A percentile compares a stretch with the other conserved stretches of the same genome.
phyloP scores from a whole-genome alignment of 1,140 invertebrate species.

The Drosophila kurseongensis region DNA sequence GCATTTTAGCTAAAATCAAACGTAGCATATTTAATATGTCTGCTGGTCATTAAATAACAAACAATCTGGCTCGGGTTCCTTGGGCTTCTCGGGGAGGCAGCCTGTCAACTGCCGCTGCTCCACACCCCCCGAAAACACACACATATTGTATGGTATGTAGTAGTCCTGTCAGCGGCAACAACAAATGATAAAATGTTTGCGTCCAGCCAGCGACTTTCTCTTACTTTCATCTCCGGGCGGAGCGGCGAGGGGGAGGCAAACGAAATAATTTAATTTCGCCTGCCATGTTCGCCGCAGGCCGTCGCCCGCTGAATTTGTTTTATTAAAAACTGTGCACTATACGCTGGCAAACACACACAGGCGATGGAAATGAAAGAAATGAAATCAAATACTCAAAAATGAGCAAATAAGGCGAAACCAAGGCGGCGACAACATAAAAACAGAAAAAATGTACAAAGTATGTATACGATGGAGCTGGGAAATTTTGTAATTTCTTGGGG shows the following conservation, averaged over 20 bases:
- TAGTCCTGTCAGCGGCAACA: constrained; percentile 65
- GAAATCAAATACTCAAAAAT: constrained; percentile 80
- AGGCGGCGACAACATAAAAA: constrained; percentile 20
- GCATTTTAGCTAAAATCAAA: not conserved
- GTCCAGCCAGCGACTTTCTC: constrained; percentile 52
- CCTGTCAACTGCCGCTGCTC: constrained; percentile 42
- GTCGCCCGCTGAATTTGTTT: constrained; percentile 77
- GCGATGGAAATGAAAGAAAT: constrained; percentile 53
- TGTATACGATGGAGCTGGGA: not conserved
- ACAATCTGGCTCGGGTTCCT: constrained; percentile 35
- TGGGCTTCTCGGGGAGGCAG: constrained; percentile 32
- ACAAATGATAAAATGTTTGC: constrained; percentile 73
- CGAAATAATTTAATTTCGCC: constrained; percentile 80
- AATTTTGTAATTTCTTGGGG: constrained; percentile 43
- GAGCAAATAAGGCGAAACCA: constrained; percentile 61
- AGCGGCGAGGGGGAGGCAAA: constrained; percentile 18
- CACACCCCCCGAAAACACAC: not conserved
- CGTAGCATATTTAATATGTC: constrained; percentile 51
- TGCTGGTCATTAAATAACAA: constrained; percentile 64
- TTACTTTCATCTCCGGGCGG: constrained; percentile 38
- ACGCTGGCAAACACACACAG: constrained; percentile 23
- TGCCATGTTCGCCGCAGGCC: constrained; percentile 80
- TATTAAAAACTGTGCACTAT: constrained; percentile 77
- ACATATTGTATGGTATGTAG: not conserved
- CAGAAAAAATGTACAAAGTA: constrained; percentile 35